Base-by-base conservation (phyloP, 1,140 invertebrate species). In the Tribolium madens region DNA sequence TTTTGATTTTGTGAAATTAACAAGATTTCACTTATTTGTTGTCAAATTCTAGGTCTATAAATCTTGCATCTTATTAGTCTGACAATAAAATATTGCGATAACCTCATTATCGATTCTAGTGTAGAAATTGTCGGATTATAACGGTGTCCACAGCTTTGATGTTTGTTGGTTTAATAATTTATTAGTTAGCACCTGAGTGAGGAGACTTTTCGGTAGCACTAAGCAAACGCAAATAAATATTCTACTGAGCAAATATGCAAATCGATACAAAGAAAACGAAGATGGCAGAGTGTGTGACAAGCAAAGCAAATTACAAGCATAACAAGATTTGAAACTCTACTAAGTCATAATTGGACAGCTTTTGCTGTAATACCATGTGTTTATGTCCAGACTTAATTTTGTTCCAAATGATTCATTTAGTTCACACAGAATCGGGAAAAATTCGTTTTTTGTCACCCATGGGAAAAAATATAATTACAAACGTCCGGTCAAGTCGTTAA, bases 191-290 rank as follows among this genome's bases (percentile, higher is more conserved):
- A 64, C 57, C 26, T 64, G 18, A 33, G 9, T 13, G 21, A 18
- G 21, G 26, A 64, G 3, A 21, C 13, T 64, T 64, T 64, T 64
- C 57, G 57, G 57, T 64, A 13, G 31, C 57, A 64, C 26, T 33
- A 5, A 13, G 21, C 26, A 64, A 64, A 64, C 57, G 57, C 57
- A 64, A 64, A 64, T 64, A 64, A 64, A 64, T 64, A 64, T 64
- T 64, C 57, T 13, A 64, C 12, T 18, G 57, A 14, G 57, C 57
- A 64, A 64, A 64, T 64, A 64, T 64, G 57, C 57, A 64, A 64
- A 64, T 64, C 31, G 57, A 21, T 64, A 64, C 57, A 64, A 33
- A 64, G 57, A 64, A 64, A 64, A 33, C 57, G 57, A 64, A 64
- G 33, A 64, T 33, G 57, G 57, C 57, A 33, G 33, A 64, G 57